Evolutionary conservation across 2,797 vertebrate genomes (phyloP).

Genomic region (Sebastes diploproa): DNA sequence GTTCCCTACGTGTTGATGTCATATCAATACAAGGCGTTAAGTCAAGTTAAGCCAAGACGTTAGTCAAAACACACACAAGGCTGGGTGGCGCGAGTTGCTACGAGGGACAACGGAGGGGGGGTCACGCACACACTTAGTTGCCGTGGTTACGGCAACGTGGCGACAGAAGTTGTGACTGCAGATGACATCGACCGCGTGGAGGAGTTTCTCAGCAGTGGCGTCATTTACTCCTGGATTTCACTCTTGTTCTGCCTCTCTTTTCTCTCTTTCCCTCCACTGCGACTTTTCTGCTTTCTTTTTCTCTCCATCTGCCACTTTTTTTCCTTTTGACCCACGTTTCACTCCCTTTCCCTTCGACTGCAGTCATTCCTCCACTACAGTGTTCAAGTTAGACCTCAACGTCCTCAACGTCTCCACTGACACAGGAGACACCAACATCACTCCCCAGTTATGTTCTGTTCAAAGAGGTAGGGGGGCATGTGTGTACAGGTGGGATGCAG

Average conservation of each 20-base stretch:
- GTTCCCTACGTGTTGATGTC: conserved; percentile 26
- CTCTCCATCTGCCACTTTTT: background rate
- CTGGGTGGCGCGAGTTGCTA: conserved; percentile 33
- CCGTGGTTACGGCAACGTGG: conserved; percentile 30
- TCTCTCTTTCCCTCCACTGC: background rate
- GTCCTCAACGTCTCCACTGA: background rate
- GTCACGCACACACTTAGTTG: conserved; percentile 33
- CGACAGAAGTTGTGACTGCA: conserved; percentile 34
- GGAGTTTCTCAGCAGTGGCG: conserved; percentile 74
- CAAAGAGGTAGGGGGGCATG: conserved; percentile 27
- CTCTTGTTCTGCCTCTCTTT: background rate
- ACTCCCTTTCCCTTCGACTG: background rate
- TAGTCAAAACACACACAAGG: conserved; percentile 52
- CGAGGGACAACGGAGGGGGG: background rate
- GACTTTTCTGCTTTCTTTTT: background rate
- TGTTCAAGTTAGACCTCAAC: conserved; percentile 11
- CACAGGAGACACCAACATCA: conserved; percentile 6
- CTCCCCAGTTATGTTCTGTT: conserved; percentile 21
- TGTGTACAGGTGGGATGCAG: conserved; percentile 23
- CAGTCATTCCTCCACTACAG: conserved; percentile 18
- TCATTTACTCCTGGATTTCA: conserved; percentile 71
- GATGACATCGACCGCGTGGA: conserved; percentile 41
- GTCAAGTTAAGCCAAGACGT: conserved; percentile 3
- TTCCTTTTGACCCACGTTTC: background rate
- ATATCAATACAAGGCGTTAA: conserved; percentile 34